A percentile compares a stretch with the other conserved stretches of the same genome.
Conservation (phyloP, 2,113 vertebrate genomes). For the Oxygymnocypris stewartii region DNA sequence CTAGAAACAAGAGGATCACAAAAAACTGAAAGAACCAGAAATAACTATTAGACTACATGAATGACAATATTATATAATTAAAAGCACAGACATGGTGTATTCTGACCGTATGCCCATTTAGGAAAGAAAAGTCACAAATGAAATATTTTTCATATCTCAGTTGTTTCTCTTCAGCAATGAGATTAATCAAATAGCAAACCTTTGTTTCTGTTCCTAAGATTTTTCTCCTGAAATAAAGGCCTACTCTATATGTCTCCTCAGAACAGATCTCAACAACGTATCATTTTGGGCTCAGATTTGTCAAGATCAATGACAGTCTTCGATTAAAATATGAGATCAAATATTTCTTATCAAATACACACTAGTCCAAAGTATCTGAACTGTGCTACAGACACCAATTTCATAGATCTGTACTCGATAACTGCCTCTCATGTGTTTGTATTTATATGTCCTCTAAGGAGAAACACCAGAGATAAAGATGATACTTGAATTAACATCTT, state of each 20-base stretch:
- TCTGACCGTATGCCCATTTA: neutral
- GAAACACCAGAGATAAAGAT: neutral
- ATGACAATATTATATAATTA: neutral
- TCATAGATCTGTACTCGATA: neutral
- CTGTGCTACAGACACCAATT: neutral
- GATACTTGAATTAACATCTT: neutral
- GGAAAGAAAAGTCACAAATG: neutral
- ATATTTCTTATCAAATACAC: neutral
- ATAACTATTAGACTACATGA: neutral
- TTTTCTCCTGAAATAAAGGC: neutral
- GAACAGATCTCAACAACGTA: neutral
- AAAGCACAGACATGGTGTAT: neutral
- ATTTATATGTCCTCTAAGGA: neutral
- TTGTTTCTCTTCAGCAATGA: neutral
- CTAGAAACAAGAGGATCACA: constrained; percentile 79
- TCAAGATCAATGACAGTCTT: neutral
- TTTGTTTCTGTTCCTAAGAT: neutral
- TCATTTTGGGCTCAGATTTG: neutral
- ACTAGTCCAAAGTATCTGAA: neutral
- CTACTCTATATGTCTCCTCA: neutral
- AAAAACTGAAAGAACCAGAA: constrained; percentile 75
- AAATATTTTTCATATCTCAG: neutral
- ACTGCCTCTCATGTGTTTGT: neutral
- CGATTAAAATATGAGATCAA: neutral
- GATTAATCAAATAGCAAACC: neutral